phyloP scores from a whole-genome alignment of 2,888 invertebrate species.

The Meghimatium bilineatum region DNA sequence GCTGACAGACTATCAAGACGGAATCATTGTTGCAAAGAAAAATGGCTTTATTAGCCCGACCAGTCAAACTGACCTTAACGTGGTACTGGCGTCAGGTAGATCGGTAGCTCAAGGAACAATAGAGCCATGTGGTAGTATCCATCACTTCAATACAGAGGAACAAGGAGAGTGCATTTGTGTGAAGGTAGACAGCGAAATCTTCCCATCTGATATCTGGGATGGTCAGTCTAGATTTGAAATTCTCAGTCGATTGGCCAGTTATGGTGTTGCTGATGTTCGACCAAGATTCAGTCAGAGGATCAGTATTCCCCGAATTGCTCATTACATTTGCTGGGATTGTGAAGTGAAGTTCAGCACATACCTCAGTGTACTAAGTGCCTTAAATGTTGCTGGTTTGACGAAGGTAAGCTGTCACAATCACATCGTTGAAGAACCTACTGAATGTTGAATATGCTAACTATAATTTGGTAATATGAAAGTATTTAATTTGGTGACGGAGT shows the following conservation, averaged over 20 bases:
- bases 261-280: conserved; percentile 45
- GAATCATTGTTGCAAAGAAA: conserved; percentile 55
- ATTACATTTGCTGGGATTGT: conserved; percentile 56
- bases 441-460: too few relatives aligned
- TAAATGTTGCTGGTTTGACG: conserved; percentile 55
- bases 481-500: too few relatives aligned
- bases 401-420: conserved; percentile 42
- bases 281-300: conserved; percentile 41
- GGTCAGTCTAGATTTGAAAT: conserved; percentile 49
- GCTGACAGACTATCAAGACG: conserved; percentile 52
- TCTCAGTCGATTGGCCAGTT: conserved; percentile 51
- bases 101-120: conserved; percentile 51
- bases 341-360: conserved; percentile 53
- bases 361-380: conserved; percentile 52
- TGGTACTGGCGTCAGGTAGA: conserved; percentile 47
- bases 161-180: conserved; percentile 55
- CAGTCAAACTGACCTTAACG: conserved; percentile 46
- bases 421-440: too few relatives aligned
- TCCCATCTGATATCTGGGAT: conserved; percentile 53
- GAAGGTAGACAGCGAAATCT: conserved; percentile 48
- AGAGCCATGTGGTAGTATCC: conserved; percentile 51
- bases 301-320: conserved; percentile 54
- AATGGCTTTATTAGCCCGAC: conserved; percentile 50
- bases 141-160: conserved; percentile 50
- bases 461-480: too few relatives aligned